phyloP scores from a whole-genome alignment of 2,888 invertebrate genomes.

The Rugalucina vietnamica region DNA sequence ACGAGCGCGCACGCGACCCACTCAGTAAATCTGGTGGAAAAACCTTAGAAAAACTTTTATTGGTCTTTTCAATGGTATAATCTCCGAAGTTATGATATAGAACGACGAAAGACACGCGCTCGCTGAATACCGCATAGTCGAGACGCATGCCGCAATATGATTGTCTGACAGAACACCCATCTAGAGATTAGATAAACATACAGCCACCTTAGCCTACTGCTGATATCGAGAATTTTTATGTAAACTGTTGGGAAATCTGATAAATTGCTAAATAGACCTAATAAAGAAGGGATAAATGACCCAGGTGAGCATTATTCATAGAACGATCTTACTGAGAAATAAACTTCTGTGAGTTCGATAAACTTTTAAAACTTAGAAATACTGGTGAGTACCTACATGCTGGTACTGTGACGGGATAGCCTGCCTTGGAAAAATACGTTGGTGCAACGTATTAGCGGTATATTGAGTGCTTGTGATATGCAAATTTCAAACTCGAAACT shows the following conservation, averaged over 20 bases:
- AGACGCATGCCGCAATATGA: conserved; percentile 2
- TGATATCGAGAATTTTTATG: conserved; percentile 1
- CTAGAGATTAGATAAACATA: conserved; percentile 13
- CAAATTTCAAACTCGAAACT: no score
- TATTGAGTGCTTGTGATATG: no score
- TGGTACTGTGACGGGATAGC: no score
- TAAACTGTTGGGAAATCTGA: conserved; percentile 8
- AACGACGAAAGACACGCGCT: not conserved
- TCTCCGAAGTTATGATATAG: not conserved
- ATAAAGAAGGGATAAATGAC: not conserved
- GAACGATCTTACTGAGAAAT: not conserved
- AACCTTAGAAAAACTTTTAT: no score
- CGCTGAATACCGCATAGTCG: not conserved
- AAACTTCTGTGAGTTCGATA: not conserved
- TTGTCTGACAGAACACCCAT: conserved; percentile 7
- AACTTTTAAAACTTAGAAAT: no score
- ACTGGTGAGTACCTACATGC: no score
- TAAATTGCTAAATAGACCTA: not conserved
- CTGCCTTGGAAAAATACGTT: no score
- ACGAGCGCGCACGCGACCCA: no score
- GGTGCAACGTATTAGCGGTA: no score
- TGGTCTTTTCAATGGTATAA: no score
- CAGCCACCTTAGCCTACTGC: conserved; percentile 9
- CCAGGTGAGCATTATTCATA: not conserved
- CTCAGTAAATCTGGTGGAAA: no score